Evolutionary conservation across 2,113 vertebrate genomes (phyloP), one percentile per base, ranked within the genome.

Genomic region (Motacilla alba): DNA sequence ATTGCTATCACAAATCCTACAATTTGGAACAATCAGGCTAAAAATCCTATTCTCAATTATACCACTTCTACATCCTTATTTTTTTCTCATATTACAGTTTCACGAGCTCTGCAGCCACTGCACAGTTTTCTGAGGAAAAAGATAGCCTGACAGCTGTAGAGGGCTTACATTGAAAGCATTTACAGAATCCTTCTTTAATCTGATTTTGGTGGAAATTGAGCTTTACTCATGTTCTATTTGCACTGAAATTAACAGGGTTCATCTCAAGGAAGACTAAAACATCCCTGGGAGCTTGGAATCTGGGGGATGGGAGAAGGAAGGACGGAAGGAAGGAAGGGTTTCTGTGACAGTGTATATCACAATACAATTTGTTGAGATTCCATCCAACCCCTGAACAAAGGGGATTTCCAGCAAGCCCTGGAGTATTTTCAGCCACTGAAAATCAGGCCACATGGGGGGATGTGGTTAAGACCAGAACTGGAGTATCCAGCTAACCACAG

Each of bases 171-270:
- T n/a, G 63, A 76, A 77, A 66, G 50, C 68, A 72, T 86, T 80
- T 83, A 50, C 76, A 80, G 59, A 80, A 94, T 86, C 72, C 50
- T 80, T 46, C 63, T 77, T 80, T 90, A 94, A 95, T 64, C 82
- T 86, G 86, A 86, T 91, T 86, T 91, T 80, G 63, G 55, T 50
- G 31, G 80, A 94, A 89, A 94, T 83, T 44, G 83, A 89, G 50
- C 41, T 86, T 80, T 89, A 77, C 9, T 43, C 28, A 33, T 77
- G 87, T 90, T 76, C 72, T 50, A 4, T 58, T 66, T 90, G 72
- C 31, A 66, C 26, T 31, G n/a, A 90, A 93, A 89, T 62, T 62
- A 83, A 83, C 26, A 46, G 46, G 9, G 46, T 62, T 86, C 43
- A 83, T 89, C 49, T 80, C 49, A 60, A 2, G 2, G 39, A 56